Conservation (phyloP, 2,113 vertebrate species). For the Thomomys bottae region DNA sequence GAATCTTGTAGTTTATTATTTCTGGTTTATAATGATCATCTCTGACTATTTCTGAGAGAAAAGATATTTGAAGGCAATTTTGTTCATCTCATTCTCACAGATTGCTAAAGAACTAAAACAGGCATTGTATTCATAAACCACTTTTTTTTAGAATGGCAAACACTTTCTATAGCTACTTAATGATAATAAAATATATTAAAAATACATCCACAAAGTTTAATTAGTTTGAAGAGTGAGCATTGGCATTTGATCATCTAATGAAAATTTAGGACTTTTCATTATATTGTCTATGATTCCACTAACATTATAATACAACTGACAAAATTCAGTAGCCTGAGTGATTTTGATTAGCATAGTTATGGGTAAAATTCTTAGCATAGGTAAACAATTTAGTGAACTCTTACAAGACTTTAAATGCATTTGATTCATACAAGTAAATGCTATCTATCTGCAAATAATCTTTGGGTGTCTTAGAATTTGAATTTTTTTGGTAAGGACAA, state of each 20-base stretch:
- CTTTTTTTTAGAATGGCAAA: no score
- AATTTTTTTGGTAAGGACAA: background rate
- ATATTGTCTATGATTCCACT: background rate
- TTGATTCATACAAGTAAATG: background rate
- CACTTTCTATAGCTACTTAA: no score
- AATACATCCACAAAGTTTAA: background rate
- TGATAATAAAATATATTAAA: background rate
- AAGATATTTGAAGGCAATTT: background rate
- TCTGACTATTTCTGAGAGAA: background rate
- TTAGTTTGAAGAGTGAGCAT: background rate
- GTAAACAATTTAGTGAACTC: background rate
- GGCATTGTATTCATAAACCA: no score
- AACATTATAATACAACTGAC: background rate
- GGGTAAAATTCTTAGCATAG: background rate
- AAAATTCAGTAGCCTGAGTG: slow-evolving; percentile 2
- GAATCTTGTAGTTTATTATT: background rate
- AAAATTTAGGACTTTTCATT: background rate
- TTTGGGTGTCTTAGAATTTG: background rate
- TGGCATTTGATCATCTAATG: background rate
- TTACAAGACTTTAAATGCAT: background rate
- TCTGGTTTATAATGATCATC: background rate
- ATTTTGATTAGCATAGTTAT: background rate
- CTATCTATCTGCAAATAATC: background rate
- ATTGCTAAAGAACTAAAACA: background rate
- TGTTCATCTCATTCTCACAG: background rate